Evolutionary conservation across 1,140 invertebrate genomes (phyloP), one percentile per base, ranked within the genome.

Genomic region (Campoletis sonorensis): DNA sequence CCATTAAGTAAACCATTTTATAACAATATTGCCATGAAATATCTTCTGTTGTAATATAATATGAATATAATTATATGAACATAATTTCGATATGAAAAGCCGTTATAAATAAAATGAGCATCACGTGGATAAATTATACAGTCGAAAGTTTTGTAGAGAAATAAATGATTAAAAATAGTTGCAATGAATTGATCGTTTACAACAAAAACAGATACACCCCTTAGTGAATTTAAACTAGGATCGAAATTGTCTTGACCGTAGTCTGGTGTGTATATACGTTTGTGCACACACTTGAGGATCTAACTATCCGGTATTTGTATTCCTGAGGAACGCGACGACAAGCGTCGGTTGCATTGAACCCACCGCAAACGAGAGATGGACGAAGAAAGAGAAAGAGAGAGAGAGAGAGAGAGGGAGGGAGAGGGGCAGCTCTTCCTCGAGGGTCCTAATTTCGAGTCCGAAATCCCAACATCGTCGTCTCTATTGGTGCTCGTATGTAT

Each of bases 391-490:
- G 54, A 10, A 1, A 58, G 54, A n/a, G 33, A 49, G 71, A 4
- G 37, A 10, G 37, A n/a, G n/a, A n/a, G n/a, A n/a, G n/a, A n/a
- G n/a, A 54, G 51, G n/a, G 4, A 54, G 51, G 37, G 30, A 45
- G 70, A 2, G 37, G 5, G 37, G n/a, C 37, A 54, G 51, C 51
- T 54, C 51, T 64, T 61, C 67, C 75, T 33, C 75, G 45, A 77
- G 27, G 79, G 82, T 49, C 77, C 72, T 76, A 54, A 67, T 68
- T 67, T 45, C n/a, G 23, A 64, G n/a, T 79, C 37, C 45, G 70
- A 61, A 82, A 72, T 82, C 37, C 30, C 67, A 64, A 15, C 73
- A 54, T 67, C 58, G 67, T 70, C 67, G 2, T 33, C 15, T 33
- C 13, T 64, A 26, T 64, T 27, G 23, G 11, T 15, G 23, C 3